Percentiles rank a stretch among this genome's conserved stretches.
Conservation (phyloP, 1,140 invertebrate genomes). For the Danaus plexippus region DNA sequence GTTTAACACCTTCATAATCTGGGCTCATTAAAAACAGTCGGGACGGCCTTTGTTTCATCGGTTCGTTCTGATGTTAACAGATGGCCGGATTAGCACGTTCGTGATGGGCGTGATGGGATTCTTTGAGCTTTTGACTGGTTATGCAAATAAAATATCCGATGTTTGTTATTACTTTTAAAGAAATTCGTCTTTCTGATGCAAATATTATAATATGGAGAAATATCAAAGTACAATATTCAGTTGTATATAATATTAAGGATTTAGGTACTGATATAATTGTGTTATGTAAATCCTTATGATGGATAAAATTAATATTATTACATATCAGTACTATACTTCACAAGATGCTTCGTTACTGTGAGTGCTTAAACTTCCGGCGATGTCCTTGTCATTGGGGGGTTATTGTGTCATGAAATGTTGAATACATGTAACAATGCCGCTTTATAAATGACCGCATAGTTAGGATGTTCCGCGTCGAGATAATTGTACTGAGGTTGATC, state of each 20-base stretch:
- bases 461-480: constrained; percentile 2
- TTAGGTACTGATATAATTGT: neutral
- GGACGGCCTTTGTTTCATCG: constrained; percentile 66
- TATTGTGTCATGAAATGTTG: constrained; percentile 5
- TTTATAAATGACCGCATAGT: constrained; percentile 29
- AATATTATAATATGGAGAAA: too few species aligned
- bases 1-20: constrained; percentile 71
- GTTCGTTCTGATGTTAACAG: constrained; percentile 58
- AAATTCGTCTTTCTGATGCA: too few species aligned
- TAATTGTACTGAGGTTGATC: too few species aligned
- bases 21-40: constrained; percentile 62
- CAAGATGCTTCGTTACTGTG: too few species aligned
- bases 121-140: constrained; percentile 19
- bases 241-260: neutral
- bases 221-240: too few species aligned
- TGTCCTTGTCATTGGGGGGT: constrained; percentile 24
- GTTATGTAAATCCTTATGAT: too few species aligned
- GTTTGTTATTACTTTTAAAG: too few species aligned
- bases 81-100: constrained; percentile 60
- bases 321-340: too few species aligned
- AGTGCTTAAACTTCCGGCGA: too few species aligned
- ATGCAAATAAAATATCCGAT: constrained; percentile 9
- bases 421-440: constrained; percentile 20
- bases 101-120: constrained; percentile 39
- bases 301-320: too few species aligned